These are phyloP conservation scores for Coryphaenoides rupestris DNA, from an alignment of 2,113 vertebrate species.

Conservation along the genomic window DNA sequence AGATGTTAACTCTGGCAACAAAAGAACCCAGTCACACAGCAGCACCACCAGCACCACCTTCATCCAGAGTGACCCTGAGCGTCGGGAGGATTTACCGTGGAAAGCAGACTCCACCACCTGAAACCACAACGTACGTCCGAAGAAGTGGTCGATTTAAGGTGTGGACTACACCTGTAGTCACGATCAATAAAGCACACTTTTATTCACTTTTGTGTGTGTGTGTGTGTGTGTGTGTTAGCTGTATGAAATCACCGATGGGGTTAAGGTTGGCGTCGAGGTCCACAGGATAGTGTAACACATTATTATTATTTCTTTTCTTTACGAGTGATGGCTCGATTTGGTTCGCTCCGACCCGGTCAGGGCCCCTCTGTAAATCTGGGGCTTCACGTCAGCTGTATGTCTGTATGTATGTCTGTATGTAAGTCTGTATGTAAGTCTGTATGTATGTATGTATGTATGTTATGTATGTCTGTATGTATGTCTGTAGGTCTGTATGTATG, in stretches of 20 bases:
- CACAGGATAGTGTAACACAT: conserved; percentile 45
- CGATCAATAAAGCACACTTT: conserved; percentile 37
- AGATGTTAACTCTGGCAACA: conserved; percentile 39
- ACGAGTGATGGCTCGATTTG: conserved; percentile 36
- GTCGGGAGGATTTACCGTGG: conserved; percentile 25
- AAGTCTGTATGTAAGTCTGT: too few relatives aligned
- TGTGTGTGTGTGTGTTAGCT: conserved; percentile 40
- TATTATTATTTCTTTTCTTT: conserved; percentile 47
- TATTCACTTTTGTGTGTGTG: conserved; percentile 41
- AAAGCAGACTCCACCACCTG: conserved; percentile 33
- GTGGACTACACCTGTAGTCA: conserved; percentile 27
- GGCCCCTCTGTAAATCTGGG: conserved; percentile 40
- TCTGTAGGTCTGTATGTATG: too few relatives aligned
- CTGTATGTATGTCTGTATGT: too few relatives aligned
- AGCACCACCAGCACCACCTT: conserved; percentile 32
- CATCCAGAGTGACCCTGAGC: conserved; percentile 29
- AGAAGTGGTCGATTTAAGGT: conserved; percentile 1
- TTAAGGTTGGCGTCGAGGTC: conserved; percentile 52
- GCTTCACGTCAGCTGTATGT: conserved; percentile 48
- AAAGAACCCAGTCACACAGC: conserved; percentile 42
- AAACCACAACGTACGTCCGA: conserved; percentile 36
- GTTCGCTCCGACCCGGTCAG: conserved; percentile 31
- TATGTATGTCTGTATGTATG: too few relatives aligned
- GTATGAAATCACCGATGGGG: conserved; percentile 40
- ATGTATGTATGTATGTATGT: too few relatives aligned